These are phyloP conservation scores for Aurelia coerulea DNA, from an alignment of 30 jellyfish, hydroid and myxozoan genomes.

Conservation along the genomic window DNA sequence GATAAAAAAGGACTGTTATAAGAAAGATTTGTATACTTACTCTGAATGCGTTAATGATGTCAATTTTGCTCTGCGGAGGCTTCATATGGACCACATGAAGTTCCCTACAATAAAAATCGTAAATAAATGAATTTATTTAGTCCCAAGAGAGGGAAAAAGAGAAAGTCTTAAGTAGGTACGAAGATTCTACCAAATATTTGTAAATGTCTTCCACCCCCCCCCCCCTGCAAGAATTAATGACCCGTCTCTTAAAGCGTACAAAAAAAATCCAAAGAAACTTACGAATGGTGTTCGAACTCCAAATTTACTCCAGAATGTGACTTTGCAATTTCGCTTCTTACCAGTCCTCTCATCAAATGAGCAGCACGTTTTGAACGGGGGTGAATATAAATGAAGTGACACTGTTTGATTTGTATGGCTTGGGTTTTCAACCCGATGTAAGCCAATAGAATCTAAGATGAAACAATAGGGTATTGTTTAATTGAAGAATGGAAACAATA, in stretches of 20 bases:
- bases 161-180: neutral
- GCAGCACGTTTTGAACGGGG: constrained; percentile 84
- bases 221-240: too few species aligned
- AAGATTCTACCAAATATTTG: too few species aligned
- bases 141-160: neutral
- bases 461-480: neutral
- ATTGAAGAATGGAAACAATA: neutral
- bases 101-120: neutral
- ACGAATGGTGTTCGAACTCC: constrained; percentile 92
- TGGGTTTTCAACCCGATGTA: constrained; percentile 94
- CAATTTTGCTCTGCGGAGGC: constrained; percentile 17
- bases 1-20: too few species aligned
- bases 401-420: constrained; percentile 88
- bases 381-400: constrained; percentile 88
- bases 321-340: constrained; percentile 72
- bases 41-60: neutral
- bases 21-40: too few species aligned
- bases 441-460: constrained; percentile 83
- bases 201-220: too few species aligned
- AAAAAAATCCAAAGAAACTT: neutral
- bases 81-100: constrained; percentile 11
- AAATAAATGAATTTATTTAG: neutral
- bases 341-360: constrained; percentile 96
- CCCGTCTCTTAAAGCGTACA: too few species aligned
- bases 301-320: constrained; percentile 85